phyloP scores from a whole-genome alignment of 1,140 invertebrate genomes.

The Zophobas morio region DNA sequence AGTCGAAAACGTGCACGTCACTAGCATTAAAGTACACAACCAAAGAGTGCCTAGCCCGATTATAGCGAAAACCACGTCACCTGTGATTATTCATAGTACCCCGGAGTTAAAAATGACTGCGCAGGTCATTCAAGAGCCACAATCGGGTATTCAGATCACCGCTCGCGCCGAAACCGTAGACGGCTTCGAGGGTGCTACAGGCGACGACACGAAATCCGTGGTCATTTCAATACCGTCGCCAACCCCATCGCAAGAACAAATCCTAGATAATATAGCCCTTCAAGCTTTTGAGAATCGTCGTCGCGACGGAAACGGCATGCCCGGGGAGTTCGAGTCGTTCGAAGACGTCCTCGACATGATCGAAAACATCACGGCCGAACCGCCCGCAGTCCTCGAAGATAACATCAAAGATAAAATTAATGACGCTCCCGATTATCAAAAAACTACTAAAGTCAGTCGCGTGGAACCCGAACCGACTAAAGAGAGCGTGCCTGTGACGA shows the following conservation, averaged over 20 bases:
- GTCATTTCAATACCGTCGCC: conserved; percentile 75
- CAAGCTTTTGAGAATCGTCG: conserved; percentile 70
- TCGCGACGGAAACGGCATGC: conserved; percentile 66
- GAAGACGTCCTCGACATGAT: conserved; percentile 80
- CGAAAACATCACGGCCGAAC: conserved; percentile 75
- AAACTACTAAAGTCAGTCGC: neutral
- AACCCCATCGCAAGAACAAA: conserved; percentile 74
- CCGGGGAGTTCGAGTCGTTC: conserved; percentile 73
- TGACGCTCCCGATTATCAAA: conserved; percentile 52
- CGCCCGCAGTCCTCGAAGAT: conserved; percentile 56
- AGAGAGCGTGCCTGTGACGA: conserved; percentile 52
- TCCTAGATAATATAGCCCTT: conserved; percentile 74
- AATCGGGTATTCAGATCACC: conserved; percentile 57
- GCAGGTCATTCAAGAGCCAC: conserved; percentile 61
- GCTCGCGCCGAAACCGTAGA: conserved; percentile 58
- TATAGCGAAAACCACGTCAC: conserved; percentile 57
- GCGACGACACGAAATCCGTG: conserved; percentile 72
- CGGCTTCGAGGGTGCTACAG: conserved; percentile 64
- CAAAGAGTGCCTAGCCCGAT: conserved; percentile 56
- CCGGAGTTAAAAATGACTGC: conserved; percentile 66
- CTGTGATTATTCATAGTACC: conserved; percentile 61
- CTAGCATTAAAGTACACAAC: conserved; percentile 8
- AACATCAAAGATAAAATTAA: conserved; percentile 58
- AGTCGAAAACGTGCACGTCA: conserved; percentile 12
- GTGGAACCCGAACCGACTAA: conserved; percentile 48